Percentiles rank a stretch among this genome's conserved stretches.
These are phyloP conservation scores for Plutella xylostella DNA, from an alignment of 2,888 invertebrate species.

Conservation along the genomic window DNA sequence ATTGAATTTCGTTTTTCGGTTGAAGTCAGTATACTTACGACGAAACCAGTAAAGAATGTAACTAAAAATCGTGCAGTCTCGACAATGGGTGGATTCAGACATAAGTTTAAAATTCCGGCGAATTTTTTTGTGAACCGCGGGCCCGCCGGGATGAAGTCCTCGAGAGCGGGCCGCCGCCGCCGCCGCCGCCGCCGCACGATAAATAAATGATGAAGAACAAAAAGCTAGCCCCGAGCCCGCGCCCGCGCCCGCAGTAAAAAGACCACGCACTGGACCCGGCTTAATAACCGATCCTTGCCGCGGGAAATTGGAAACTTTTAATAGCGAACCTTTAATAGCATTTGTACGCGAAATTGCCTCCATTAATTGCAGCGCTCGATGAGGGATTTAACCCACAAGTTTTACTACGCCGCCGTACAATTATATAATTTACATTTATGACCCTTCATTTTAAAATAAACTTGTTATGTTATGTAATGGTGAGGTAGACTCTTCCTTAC, in stretches of 20 bases:
- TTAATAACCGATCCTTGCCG: conserved; percentile 35
- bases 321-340: conserved; percentile 42
- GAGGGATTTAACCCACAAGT: not conserved
- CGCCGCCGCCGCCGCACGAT: conserved; percentile 28
- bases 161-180: conserved; percentile 26
- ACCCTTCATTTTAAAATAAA: not conserved
- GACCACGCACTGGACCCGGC: conserved; percentile 24
- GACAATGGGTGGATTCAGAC: conserved; percentile 2
- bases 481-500: not conserved
- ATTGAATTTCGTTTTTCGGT: not conserved
- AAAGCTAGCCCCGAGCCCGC: conserved; percentile 30
- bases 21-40: not conserved
- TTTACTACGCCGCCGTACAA: not conserved
- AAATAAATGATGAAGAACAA: conserved; percentile 49
- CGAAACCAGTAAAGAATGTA: not conserved
- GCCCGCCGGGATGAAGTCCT: conserved; percentile 11
- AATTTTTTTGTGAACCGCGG: not conserved
- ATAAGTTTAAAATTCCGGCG: conserved; percentile 9
- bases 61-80: not conserved
- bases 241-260: conserved; percentile 28
- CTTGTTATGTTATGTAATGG: not conserved
- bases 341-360: conserved; percentile 45
- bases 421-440: not conserved
- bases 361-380: conserved; percentile 36
- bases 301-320: conserved; percentile 50